Evolutionary conservation across 2,888 invertebrate species (phyloP).

Genomic region (Luffia ferchaultella): DNA sequence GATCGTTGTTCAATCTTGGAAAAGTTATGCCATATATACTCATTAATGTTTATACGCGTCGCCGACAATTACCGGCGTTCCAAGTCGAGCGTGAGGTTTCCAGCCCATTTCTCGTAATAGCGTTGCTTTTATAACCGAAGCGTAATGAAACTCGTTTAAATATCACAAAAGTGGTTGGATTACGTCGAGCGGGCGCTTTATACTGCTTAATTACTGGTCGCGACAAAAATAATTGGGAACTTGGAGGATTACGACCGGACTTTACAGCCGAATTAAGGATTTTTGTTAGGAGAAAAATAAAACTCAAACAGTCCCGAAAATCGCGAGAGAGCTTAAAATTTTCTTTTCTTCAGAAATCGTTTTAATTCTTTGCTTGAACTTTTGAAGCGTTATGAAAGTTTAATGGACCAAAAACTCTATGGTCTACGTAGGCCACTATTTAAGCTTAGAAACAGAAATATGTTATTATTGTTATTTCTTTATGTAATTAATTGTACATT

Average conservation of each 20-base stretch:
- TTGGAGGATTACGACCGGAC: slow-evolving; percentile 48
- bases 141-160: slow-evolving; percentile 63
- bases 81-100: slow-evolving; percentile 47
- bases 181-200: slow-evolving; percentile 53
- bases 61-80: slow-evolving; percentile 49
- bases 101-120: slow-evolving; percentile 59
- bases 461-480: too few species aligned
- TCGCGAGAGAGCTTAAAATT: not conserved
- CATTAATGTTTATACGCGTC: not conserved
- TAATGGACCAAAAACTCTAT: not conserved
- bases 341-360: too few species aligned
- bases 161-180: slow-evolving; percentile 62
- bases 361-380: not conserved
- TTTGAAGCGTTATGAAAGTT: not conserved
- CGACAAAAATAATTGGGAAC: slow-evolving; percentile 60
- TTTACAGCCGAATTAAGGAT: slow-evolving; percentile 34
- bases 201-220: slow-evolving; percentile 59
- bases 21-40: not conserved
- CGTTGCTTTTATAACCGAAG: slow-evolving; percentile 55
- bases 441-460: too few species aligned
- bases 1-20: not conserved
- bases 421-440: not conserved
- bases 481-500: too few species aligned
- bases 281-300: slow-evolving; percentile 12
- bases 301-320: slow-evolving; percentile 5